Conservation (phyloP, 2,797 vertebrate species). For the Helarctos malayanus region DNA sequence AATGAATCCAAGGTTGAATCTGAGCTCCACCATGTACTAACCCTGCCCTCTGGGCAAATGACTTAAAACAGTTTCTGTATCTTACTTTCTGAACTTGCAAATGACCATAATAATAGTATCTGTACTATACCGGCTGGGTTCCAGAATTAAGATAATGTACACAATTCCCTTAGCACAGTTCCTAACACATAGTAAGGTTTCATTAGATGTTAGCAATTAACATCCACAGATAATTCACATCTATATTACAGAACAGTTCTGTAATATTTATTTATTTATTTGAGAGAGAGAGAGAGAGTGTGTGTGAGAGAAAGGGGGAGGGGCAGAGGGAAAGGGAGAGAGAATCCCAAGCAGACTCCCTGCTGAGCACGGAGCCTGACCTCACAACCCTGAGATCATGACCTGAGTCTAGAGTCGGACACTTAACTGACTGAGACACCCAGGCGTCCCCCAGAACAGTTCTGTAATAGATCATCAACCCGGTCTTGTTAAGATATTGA, state of each 20-base stretch:
- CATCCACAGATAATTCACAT: not conserved
- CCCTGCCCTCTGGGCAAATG: not conserved
- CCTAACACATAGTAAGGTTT: not conserved
- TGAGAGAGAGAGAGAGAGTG: not conserved
- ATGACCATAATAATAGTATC: not conserved
- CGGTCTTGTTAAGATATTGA: not conserved
- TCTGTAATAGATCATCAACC: not conserved
- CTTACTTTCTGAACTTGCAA: conserved; percentile 53
- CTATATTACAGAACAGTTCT: not conserved
- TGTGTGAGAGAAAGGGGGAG: not conserved
- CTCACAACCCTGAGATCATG: not conserved
- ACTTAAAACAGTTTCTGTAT: not conserved
- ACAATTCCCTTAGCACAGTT: not conserved
- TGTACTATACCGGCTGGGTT: not conserved
- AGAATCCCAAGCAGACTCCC: not conserved
- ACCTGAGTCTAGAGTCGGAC: not conserved
- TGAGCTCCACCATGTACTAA: not conserved
- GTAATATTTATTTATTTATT: not conserved
- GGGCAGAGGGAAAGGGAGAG: not conserved
- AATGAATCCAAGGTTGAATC: not conserved
- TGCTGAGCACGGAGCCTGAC: not conserved
- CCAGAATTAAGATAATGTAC: conserved; percentile 9
- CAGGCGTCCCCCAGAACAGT: not conserved
- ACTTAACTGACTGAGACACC: not conserved
- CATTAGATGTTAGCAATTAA: not conserved